Percentiles rank a stretch among this genome's conserved stretches.
These are phyloP conservation scores for Lepus timidus DNA, from an alignment of 2,113 vertebrate species.

Conservation along the genomic window DNA sequence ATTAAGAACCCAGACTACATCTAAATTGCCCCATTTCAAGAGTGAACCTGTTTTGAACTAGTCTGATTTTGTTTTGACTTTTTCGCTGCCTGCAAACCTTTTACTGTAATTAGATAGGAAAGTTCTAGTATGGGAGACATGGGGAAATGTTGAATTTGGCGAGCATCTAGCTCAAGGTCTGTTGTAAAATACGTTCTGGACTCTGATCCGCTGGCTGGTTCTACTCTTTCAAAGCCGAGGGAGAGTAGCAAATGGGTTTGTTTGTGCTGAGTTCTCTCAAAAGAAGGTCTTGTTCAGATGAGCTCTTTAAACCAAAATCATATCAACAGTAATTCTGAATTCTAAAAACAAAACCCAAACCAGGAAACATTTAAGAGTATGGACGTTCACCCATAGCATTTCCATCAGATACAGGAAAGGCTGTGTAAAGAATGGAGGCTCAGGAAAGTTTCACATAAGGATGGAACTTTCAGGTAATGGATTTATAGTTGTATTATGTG, in stretches of 20 bases:
- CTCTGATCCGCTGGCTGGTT: not conserved
- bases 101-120: slow-evolving; percentile 72
- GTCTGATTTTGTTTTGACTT: slow-evolving; percentile 59
- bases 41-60: slow-evolving; percentile 53
- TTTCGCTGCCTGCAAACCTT: slow-evolving; percentile 46
- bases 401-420: not conserved
- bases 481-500: not conserved
- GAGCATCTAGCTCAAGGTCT: not conserved
- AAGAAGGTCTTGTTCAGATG: slow-evolving; percentile 14
- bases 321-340: not conserved
- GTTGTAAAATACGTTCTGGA: slow-evolving; percentile 36
- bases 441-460: not conserved
- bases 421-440: not conserved
- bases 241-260: not conserved
- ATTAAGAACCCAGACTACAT: slow-evolving; percentile 59
- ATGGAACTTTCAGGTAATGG: slow-evolving; percentile 12
- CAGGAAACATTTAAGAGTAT: not conserved
- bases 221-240: not conserved
- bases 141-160: slow-evolving; percentile 3
- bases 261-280: not conserved
- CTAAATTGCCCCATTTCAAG: slow-evolving; percentile 69
- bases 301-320: slow-evolving; percentile 37
- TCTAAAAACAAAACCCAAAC: slow-evolving; percentile 29
- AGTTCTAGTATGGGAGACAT: not conserved
- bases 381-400: not conserved